Conservation (phyloP, 2,797 vertebrate species). For the Hydrocynus forskahlii region DNA sequence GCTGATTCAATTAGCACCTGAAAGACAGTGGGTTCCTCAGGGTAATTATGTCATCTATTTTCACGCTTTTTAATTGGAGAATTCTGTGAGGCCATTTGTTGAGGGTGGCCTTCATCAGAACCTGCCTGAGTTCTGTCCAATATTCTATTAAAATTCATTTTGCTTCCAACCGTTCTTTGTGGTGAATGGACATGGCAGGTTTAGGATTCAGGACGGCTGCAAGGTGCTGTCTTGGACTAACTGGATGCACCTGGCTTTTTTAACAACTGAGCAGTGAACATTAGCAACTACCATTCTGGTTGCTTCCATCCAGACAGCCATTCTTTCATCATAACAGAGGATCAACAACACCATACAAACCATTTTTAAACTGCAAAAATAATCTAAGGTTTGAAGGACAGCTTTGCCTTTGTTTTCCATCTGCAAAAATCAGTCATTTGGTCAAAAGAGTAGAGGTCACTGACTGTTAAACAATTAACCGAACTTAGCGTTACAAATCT, state of each 20-base stretch:
- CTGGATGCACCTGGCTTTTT: constrained; percentile 22
- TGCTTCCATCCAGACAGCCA: no score
- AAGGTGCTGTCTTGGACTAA: constrained; percentile 32
- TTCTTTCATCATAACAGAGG: background rate
- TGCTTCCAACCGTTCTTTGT: constrained; percentile 49
- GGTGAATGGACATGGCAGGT: constrained; percentile 34
- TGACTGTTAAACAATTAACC: constrained; percentile 41
- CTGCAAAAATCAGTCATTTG: background rate
- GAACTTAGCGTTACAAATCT: constrained; percentile 51
- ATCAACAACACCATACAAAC: background rate
- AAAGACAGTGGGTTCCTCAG: constrained; percentile 73
- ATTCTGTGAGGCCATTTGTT: constrained; percentile 75
- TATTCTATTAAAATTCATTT: constrained; percentile 73
- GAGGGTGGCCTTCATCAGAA: constrained; percentile 73
- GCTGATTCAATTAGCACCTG: constrained; percentile 76
- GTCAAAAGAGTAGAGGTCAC: constrained; percentile 19
- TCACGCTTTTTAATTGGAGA: constrained; percentile 80
- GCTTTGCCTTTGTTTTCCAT: background rate
- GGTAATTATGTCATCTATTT: constrained; percentile 82
- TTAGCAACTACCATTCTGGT: constrained; percentile 24
- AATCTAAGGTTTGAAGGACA: no score
- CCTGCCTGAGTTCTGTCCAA: constrained; percentile 68
- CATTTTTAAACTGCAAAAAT: background rate
- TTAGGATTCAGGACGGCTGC: constrained; percentile 33
- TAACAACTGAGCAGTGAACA: constrained; percentile 32